Conservation (phyloP, 2,888 invertebrate species). For the Phorcus lineatus region DNA sequence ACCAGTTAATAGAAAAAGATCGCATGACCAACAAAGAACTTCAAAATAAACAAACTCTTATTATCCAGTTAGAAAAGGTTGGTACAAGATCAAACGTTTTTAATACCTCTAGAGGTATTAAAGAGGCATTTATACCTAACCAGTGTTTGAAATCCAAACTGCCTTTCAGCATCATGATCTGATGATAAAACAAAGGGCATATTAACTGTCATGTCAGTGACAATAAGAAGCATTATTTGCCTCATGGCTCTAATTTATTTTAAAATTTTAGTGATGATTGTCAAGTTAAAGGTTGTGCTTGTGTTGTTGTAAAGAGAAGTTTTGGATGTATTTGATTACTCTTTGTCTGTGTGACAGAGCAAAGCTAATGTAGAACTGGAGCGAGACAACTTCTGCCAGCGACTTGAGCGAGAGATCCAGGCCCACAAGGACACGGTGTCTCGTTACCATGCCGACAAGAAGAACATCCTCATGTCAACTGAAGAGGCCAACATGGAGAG, state of each 20-base stretch:
- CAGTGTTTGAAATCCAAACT: too few species aligned
- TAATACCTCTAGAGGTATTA: neutral
- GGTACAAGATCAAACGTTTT: neutral
- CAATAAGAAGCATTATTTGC: too few species aligned
- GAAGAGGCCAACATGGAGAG: constrained; percentile 92
- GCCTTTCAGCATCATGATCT: too few species aligned
- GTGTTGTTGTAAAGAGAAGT: too few species aligned
- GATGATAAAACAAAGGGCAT: too few species aligned
- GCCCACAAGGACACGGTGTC: constrained; percentile 83
- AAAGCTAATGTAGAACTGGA: constrained; percentile 73
- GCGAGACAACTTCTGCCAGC: constrained; percentile 65
- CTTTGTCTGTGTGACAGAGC: constrained; percentile 53
- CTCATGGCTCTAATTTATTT: too few species aligned
- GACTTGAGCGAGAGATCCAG: constrained; percentile 72
- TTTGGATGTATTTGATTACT: too few species aligned
- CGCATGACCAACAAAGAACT: constrained; percentile 79
- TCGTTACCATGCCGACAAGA: constrained; percentile 73
- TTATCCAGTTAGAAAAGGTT: constrained; percentile 88
- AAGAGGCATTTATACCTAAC: too few species aligned
- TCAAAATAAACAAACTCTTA: constrained; percentile 86
- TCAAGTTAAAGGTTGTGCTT: too few species aligned
- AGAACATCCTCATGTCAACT: constrained; percentile 69
- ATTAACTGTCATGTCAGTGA: too few species aligned
- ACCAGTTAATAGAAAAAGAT: constrained; percentile 82
- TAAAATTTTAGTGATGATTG: too few species aligned